phyloP scores from a whole-genome alignment of 2,113 vertebrate genomes.

The Sterrhoptilus dennistouni region DNA sequence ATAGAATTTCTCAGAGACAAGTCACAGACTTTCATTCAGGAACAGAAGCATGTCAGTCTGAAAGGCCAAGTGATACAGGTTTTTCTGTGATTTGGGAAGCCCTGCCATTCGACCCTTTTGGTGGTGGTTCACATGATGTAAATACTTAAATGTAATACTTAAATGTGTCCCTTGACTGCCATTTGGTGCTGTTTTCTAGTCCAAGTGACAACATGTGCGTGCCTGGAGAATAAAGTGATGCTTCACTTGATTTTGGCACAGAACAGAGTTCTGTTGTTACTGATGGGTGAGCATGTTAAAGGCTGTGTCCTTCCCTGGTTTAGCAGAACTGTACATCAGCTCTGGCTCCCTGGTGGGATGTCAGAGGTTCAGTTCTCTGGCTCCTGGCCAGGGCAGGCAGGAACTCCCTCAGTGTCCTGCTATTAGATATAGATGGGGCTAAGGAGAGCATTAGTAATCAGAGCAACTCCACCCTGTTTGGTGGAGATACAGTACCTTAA shows the following conservation, averaged over 20 bases:
- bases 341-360: neutral
- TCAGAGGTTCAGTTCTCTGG: neutral
- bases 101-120: rapidly evolving
- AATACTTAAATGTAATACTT: neutral
- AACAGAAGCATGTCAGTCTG: neutral
- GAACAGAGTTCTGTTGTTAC: neutral
- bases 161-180: neutral
- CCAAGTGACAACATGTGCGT: neutral
- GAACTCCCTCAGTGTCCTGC: neutral
- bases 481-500: neutral
- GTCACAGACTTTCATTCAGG: neutral
- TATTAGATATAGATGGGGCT: neutral
- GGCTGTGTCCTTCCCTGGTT: neutral
- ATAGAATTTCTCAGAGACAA: neutral
- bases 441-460: neutral
- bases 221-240: neutral
- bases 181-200: neutral
- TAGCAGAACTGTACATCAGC: neutral
- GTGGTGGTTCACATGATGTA: neutral
- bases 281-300: neutral
- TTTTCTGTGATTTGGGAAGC: neutral
- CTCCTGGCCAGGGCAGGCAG: neutral
- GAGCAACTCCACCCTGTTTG: neutral
- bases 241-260: neutral
- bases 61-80: neutral